Evolutionary conservation across 1,140 invertebrate species (phyloP).

Genomic region (Apolygus lucorum): DNA sequence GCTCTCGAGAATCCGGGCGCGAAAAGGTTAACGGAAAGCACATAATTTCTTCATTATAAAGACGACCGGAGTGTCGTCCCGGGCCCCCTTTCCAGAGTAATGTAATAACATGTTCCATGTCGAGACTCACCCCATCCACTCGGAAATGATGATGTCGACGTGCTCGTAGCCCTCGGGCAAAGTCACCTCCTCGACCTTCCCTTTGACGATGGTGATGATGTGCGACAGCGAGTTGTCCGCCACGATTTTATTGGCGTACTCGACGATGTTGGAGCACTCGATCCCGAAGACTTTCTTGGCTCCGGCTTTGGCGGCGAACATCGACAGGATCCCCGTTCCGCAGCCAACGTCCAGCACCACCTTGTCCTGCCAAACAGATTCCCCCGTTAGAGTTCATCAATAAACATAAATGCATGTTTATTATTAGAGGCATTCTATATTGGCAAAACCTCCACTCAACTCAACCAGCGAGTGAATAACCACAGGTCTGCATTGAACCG

Average conservation of each 20-base stretch:
- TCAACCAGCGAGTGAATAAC: too few species aligned
- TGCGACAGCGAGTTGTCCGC: slow-evolving; percentile 71
- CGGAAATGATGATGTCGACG: slow-evolving; percentile 99
- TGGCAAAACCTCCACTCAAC: too few species aligned
- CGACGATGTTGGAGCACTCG: slow-evolving; percentile 94
- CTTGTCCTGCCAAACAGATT: slow-evolving; percentile 50
- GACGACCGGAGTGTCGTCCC: too few species aligned
- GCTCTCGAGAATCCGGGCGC: too few species aligned
- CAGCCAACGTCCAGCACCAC: slow-evolving; percentile 97
- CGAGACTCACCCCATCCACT: slow-evolving; percentile 97
- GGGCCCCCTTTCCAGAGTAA: too few species aligned
- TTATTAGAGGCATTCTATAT: too few species aligned
- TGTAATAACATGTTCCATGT: too few species aligned
- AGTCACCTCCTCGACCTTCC: slow-evolving; percentile 67
- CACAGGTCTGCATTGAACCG: too few species aligned
- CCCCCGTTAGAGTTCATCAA: too few species aligned
- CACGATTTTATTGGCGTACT: slow-evolving; percentile 89
- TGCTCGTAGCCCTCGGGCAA: slow-evolving; percentile 65
- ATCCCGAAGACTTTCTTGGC: slow-evolving; percentile 93
- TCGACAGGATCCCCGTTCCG: slow-evolving; percentile 97
- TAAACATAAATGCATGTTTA: too few species aligned
- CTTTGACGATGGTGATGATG: slow-evolving; percentile 88
- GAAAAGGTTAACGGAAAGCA: too few species aligned
- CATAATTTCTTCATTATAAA: too few species aligned
- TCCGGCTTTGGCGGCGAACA: slow-evolving; percentile 99